Base-by-base conservation (phyloP, 1,140 invertebrate species). In the Rhyacophila brunnea region DNA sequence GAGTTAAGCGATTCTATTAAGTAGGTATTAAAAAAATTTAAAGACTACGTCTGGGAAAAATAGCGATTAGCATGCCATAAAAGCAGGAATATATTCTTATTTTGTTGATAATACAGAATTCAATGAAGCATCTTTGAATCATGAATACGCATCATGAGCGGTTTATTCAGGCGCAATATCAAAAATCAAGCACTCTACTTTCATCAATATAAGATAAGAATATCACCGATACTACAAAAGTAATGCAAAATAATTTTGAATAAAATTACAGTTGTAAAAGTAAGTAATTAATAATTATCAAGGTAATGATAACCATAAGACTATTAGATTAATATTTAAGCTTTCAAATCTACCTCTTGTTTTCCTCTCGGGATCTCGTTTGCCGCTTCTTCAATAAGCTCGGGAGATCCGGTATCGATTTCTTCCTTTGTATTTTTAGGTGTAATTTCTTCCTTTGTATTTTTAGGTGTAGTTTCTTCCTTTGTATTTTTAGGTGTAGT, bases 291-390 rank as follows among this genome's bases (percentile, higher is more conserved):
- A 28, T 28, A 28, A n/a, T 17, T 45, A 45, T 15, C 17, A 45
- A 17, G 11, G 43, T 45, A 9, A 43, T 9, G 14, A 43, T 7
- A 14, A 43, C 7, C 7, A 14, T 14, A 9, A 10, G 7, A 14
- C 6, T 35, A 35, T 9, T 9, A 43, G n/a, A n/a, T n/a, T n/a
- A 45, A 17, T 14, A 44, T 43, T 20, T 58, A 60, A 54, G 53
- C 48, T 65, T 65, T 36, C 53, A 60, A 35, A 38, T 65, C 63
- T 65, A 65, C 63, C 63, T 65, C 63, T 23, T 42, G 35, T 49
- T 58, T 49, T n/a, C 40, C 54, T 15, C 36, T 48, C 10, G 63
- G 63, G 38, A 65, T 65, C 45, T 65, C 63, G 40, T 65, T 65
- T 3, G 49, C 48, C 15, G 42, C 59, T 10, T 59, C 57, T 38